Conservation (phyloP, 2,113 vertebrate species). For the Falcunculus frontatus region DNA sequence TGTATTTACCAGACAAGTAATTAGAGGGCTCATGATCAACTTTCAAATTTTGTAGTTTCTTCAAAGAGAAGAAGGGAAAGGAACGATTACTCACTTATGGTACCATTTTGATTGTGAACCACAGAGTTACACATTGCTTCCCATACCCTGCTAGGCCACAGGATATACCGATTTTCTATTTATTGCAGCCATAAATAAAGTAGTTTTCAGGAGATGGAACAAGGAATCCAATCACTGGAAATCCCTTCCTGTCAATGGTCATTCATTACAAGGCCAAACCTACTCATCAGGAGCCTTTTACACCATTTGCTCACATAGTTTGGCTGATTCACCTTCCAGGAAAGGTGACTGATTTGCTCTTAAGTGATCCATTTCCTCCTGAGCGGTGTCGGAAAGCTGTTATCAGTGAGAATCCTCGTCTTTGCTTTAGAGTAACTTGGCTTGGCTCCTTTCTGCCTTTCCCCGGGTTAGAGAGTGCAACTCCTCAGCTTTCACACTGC, state of each 20-base stretch:
- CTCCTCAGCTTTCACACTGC: background rate
- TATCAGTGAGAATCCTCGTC: background rate
- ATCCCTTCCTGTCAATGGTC: background rate
- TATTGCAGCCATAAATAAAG: background rate
- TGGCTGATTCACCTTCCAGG: background rate
- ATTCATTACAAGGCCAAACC: background rate
- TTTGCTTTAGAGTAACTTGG: background rate
- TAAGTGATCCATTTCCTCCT: background rate
- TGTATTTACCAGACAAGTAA: background rate
- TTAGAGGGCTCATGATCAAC: fast-evolving
- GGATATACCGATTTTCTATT: background rate
- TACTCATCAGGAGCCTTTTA: background rate
- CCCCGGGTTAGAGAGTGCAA: background rate
- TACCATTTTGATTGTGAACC: background rate
- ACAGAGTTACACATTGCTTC: background rate
- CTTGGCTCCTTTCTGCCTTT: background rate
- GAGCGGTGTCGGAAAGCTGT: background rate
- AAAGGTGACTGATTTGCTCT: background rate
- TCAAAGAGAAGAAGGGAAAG: background rate
- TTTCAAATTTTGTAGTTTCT: background rate
- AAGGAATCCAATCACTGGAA: background rate
- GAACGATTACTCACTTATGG: background rate
- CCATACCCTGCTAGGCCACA: background rate
- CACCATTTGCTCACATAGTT: background rate
- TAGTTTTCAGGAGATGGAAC: background rate